phyloP scores from a whole-genome alignment of 2,113 vertebrate genomes.

The Erpornis zantholeuca region DNA sequence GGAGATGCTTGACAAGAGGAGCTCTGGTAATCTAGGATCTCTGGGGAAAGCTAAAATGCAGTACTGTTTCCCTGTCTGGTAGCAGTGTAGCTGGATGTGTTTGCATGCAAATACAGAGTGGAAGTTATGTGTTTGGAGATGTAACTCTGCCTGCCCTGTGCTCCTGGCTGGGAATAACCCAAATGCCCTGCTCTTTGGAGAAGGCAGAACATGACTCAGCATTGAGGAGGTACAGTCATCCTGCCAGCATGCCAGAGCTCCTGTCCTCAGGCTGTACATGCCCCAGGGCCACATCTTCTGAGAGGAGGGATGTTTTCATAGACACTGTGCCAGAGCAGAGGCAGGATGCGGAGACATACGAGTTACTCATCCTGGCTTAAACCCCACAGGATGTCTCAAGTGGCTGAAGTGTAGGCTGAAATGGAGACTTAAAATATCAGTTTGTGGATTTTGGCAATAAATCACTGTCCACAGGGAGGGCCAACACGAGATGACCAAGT shows the following conservation, averaged over 20 bases:
- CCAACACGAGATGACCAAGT: neutral
- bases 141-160: neutral
- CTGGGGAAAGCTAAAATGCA: neutral
- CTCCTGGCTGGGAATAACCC: neutral
- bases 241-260: neutral
- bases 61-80: neutral
- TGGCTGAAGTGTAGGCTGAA: neutral
- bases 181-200: neutral
- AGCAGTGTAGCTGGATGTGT: neutral
- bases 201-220: neutral
- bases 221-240: neutral
- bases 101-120: neutral
- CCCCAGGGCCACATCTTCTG: neutral
- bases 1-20: neutral
- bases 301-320: neutral
- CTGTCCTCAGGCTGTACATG: neutral
- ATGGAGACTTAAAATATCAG: neutral
- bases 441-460: neutral
- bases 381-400: slow-evolving; percentile 19
- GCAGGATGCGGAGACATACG: neutral
- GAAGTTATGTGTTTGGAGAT: neutral
- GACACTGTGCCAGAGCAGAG: neutral
- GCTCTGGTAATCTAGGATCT: neutral
- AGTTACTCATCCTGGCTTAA: slow-evolving; percentile 36
- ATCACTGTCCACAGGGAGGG: neutral